phyloP scores from a whole-genome alignment of 92 coral and sea anemone species.

The Zoanthus gigantus region DNA sequence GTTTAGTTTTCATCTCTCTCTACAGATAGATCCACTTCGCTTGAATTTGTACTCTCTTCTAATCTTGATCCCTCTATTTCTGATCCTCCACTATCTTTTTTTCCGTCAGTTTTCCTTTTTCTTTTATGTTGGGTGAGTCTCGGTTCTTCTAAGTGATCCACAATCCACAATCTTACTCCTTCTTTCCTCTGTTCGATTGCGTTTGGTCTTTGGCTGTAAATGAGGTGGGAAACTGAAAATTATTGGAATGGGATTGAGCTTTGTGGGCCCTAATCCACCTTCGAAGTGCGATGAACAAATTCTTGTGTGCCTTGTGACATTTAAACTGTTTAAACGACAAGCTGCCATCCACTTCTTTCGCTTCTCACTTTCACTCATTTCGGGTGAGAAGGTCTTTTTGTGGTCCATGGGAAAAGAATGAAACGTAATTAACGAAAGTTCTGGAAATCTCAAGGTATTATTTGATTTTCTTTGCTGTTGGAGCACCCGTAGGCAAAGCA shows the following conservation, averaged over 20 bases:
- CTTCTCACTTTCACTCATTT: slow-evolving; percentile 44
- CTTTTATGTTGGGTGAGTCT: no score
- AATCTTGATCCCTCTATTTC: no score
- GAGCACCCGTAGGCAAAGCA: slow-evolving; percentile 45
- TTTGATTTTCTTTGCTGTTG: slow-evolving; percentile 32
- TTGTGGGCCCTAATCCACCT: slow-evolving; percentile 46
- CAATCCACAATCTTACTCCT: no score
- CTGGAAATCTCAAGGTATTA: slow-evolving; percentile 27
- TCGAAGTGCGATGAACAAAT: slow-evolving; percentile 47
- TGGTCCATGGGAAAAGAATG: not conserved
- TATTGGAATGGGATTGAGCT: slow-evolving; percentile 35
- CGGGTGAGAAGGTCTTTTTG: slow-evolving; percentile 10
- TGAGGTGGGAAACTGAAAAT: slow-evolving; percentile 10
- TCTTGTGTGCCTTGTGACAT: slow-evolving; percentile 51
- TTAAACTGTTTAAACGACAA: slow-evolving; percentile 45
- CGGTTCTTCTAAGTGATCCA: no score
- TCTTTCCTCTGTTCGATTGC: no score
- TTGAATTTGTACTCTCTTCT: no score
- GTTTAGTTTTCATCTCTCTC: not conserved
- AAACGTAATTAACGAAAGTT: not conserved
- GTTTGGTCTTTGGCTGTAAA: no score
- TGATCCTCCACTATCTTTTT: no score
- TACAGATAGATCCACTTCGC: no score
- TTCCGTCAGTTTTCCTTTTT: no score
- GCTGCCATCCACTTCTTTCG: slow-evolving; percentile 27